phyloP scores from a whole-genome alignment of 1,140 invertebrate genomes.

The Platyscapa corneri region DNA sequence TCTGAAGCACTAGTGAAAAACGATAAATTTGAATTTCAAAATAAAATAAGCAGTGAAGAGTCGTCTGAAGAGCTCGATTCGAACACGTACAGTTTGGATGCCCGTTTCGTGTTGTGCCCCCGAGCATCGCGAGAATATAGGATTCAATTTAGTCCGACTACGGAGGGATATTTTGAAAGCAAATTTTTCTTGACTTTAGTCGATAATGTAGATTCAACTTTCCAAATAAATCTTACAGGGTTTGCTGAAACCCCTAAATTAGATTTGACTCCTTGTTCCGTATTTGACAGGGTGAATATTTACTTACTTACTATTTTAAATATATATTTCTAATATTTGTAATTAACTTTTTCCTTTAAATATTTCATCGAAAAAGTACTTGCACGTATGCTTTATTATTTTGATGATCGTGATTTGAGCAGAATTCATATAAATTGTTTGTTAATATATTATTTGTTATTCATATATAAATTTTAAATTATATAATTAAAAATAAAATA shows the following conservation, averaged over 20 bases:
- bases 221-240: constrained; percentile 58
- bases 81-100: constrained; percentile 39
- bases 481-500: no score
- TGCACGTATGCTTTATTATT: no score
- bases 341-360: no score
- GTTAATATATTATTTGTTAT: no score
- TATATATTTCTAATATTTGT: background rate
- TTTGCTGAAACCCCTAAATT: constrained; percentile 59
- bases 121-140: constrained; percentile 57
- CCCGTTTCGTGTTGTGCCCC: constrained; percentile 60
- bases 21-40: background rate
- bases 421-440: no score
- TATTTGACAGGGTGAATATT: constrained; percentile 60
- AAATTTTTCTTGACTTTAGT: constrained; percentile 56
- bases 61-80: no score
- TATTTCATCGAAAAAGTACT: no score
- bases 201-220: constrained; percentile 50
- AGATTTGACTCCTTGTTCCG: constrained; percentile 56
- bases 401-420: no score
- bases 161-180: constrained; percentile 52
- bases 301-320: background rate
- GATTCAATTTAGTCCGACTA: constrained; percentile 58
- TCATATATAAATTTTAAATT: no score
- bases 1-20: no score
- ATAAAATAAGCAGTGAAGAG: background rate